A percentile compares a stretch with the other conserved stretches of the same genome.
These are phyloP conservation scores for Strongylocentrotus purpuratus DNA, from an alignment of 35 echinoderm and acorn worm genomes.

Conservation along the genomic window DNA sequence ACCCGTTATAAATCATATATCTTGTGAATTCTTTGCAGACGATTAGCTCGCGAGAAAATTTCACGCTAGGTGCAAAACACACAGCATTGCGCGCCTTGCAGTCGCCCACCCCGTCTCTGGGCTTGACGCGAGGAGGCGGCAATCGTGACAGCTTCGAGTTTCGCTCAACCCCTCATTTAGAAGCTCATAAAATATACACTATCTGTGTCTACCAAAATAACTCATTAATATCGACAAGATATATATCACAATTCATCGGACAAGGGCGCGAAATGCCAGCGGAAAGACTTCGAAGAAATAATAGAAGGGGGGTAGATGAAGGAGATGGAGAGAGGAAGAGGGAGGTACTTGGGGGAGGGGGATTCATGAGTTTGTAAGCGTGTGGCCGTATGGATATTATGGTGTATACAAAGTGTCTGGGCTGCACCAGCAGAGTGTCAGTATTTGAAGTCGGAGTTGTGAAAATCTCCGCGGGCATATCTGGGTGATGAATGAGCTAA, in stretches of 20 bases:
- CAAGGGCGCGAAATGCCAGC: neutral
- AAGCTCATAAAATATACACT: constrained; percentile 33
- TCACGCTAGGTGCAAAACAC: constrained; percentile 55
- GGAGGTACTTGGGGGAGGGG: neutral
- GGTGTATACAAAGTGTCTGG: constrained; percentile 22
- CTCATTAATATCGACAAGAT: constrained; percentile 25
- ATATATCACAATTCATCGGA: neutral
- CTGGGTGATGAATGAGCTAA: constrained; percentile 43
- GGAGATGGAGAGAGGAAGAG: neutral
- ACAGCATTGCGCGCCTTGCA: constrained; percentile 41
- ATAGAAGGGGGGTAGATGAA: neutral
- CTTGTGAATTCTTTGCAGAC: constrained; percentile 33
- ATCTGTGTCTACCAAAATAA: constrained; percentile 34
- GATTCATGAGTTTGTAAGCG: neutral
- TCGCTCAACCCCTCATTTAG: constrained; percentile 42
- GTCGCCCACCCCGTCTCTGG: constrained; percentile 22
- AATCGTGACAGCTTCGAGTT: constrained; percentile 36
- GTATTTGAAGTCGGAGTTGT: neutral
- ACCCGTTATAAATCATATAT: constrained; percentile 52
- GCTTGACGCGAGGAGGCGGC: constrained; percentile 21
- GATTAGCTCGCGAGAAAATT: constrained; percentile 56
- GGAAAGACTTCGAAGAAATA: neutral
- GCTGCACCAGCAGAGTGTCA: neutral
- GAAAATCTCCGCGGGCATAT: constrained; percentile 50
- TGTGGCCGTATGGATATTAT: neutral